phyloP scores from a whole-genome alignment of 2,888 invertebrate species.

The Linyphia triangularis region DNA sequence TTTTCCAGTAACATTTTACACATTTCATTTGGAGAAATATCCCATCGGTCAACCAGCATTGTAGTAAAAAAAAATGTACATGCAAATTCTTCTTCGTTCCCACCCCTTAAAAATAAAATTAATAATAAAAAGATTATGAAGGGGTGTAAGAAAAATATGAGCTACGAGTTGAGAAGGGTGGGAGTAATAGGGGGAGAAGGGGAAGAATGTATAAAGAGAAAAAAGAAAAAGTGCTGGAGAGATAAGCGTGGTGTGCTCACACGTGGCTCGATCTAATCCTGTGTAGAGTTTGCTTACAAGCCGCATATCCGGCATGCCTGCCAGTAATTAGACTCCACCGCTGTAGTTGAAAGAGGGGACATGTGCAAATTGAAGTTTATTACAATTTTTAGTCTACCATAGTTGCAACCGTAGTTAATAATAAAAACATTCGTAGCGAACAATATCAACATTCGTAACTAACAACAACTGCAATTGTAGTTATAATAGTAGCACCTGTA shows the following conservation, averaged over 20 bases:
- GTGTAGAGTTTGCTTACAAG: constrained; percentile 51
- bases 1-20: neutral
- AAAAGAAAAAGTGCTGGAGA: neutral
- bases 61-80: no score
- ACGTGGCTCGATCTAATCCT: constrained; percentile 65
- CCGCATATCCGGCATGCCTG: constrained; percentile 71
- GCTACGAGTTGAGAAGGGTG: neutral
- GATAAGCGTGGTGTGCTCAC: constrained; percentile 46
- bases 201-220: constrained; percentile 16
- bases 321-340: constrained; percentile 65
- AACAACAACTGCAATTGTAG: no score
- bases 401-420: no score
- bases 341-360: neutral
- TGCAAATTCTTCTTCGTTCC: no score
- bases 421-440: no score
- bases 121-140: neutral
- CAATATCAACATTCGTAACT: no score
- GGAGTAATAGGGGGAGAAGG: constrained; percentile 5
- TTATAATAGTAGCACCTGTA: no score
- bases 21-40: neutral
- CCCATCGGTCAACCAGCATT: neutral
- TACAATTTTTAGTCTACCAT: neutral
- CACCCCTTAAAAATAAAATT: no score
- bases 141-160: neutral
- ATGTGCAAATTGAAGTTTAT: neutral